Evolutionary conservation across 2,797 vertebrate genomes (phyloP), one percentile per base, ranked within the genome.

Genomic region (Coluber constrictor): DNA sequence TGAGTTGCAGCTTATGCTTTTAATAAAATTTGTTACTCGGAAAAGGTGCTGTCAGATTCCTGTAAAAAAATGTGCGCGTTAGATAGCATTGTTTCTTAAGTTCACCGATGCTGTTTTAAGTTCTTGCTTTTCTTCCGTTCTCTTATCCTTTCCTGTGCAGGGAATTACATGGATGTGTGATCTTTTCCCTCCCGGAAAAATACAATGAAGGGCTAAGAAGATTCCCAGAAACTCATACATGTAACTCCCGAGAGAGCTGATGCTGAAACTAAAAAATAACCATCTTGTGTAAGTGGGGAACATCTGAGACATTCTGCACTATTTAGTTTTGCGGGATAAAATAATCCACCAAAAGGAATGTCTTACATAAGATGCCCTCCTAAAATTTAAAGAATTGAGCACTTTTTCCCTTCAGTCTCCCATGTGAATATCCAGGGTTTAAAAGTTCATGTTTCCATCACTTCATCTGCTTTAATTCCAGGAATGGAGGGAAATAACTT

Each of bases 131-230:
- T 66, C 66, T 70, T 32, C 54, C 16, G 8, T 51, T 29, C 61
- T n/a, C 47, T n/a, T 43, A 2, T 5, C 10, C 51, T 29, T 23
- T 13, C n/a, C 87, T 25, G 6, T 70, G 61, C 55, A 87, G 60
- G 27, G 20, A 91, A 54, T 70, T 74, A 55, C 90, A n/a, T 47
- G 43, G 87, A 87, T 11, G 8, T 57, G 27, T 59, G 47, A 59
- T 70, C n/a, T 89, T 70, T 74, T 60, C 86, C 59, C 87, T 37
- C 89, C 74, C 55, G 90, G 43, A 83, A 25, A 83, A 70, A 89
- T 55, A 90, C 25, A 32, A 94, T 91, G 92, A 91, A 94, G 92
- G 15, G 43, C 87, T 94, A 87, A 89, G 25, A 7, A n/a, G 74
- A 86, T 60, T 70, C 54, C 87, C 74, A 54, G 79, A 60, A 25